Percentiles rank a stretch among this genome's conserved stretches.
These are phyloP conservation scores for Drosophila mimetica DNA, from an alignment of 2,888 invertebrate genomes.

Conservation along the genomic window DNA sequence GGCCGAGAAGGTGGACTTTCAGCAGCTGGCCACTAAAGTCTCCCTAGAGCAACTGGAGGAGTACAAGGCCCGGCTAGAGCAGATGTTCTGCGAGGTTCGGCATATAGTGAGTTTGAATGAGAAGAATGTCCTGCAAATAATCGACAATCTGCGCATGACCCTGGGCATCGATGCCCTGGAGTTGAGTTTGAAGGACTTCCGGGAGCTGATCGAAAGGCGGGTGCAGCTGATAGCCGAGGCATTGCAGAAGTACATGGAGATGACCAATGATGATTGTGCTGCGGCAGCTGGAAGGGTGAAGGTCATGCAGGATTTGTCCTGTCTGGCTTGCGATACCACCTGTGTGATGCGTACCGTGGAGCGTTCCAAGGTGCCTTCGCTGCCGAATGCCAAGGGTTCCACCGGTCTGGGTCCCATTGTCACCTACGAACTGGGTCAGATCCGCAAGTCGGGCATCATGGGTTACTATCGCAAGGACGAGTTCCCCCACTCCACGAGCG, in stretches of 20 bases:
- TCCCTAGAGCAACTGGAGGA: conserved; percentile 90
- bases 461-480: conserved; percentile 81
- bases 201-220: conserved; percentile 87
- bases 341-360: conserved; percentile 89
- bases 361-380: conserved; percentile 84
- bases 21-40: conserved; percentile 89
- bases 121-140: conserved; percentile 84
- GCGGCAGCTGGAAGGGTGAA: conserved; percentile 90
- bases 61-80: conserved; percentile 81
- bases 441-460: conserved; percentile 80
- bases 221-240: conserved; percentile 72
- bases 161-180: conserved; percentile 88
- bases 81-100: conserved; percentile 74
- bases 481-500: conserved; percentile 70
- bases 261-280: conserved; percentile 85
- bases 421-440: conserved; percentile 88
- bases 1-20: conserved; percentile 90
- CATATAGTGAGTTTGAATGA: conserved; percentile 73
- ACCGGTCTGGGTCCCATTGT: conserved; percentile 89
- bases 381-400: conserved; percentile 86
- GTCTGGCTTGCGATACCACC: conserved; percentile 91
- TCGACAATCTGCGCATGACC: conserved; percentile 87
- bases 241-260: conserved; percentile 74
- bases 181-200: conserved; percentile 88
- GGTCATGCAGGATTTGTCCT: conserved; percentile 89